Base-by-base conservation (phyloP, 2,113 vertebrate species). In the Poeciliopsis turrubarensis region DNA sequence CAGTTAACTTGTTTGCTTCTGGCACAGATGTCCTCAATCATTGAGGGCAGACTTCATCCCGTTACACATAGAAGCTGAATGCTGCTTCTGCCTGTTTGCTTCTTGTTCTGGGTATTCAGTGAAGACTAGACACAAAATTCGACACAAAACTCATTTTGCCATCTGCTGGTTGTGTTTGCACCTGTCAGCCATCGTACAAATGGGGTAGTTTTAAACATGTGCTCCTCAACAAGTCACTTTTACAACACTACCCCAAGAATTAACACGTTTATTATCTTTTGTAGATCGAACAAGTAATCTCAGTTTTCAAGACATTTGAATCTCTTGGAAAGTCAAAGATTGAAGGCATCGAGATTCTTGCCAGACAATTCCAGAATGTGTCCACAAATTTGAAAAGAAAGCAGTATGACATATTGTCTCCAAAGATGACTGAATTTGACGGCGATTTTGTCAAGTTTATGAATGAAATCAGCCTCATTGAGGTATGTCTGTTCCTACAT, bases 241-340 rank as follows among this genome's bases (percentile, higher is more conserved):
- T 37, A 65, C n/a, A 9, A 37, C 11, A 68, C 29, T 5, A 10
- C 5, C 2, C 70, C 32, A 4, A 12, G 19, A 72, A 39, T 6
- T 92, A 81, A 67, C 32, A 31, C 32, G n/a, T 54, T 10, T 29
- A 37, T 72, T 72, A 41, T 77, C n/a, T 67, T 82, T 93, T 94
- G 75, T 82, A 97, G 95, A 96, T 97, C 86, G 92, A 82, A 77
- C 84, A 94, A 85, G 94, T 97, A 89, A 92, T 96, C 82, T 89
- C 87, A 41, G 47, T 94, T 69, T 92, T 95, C 68, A 92, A 96
- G 78, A 94, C 80, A 8, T 96, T 94, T 77, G 82, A 83, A 67
- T 76, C 88, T 5, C 91, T 97, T 74, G 91, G 57, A 71, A 89
- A 84, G 72, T 96, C 95, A 62, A 92, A 94, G 25, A 94, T 97